Evolutionary conservation across 2,888 invertebrate genomes (phyloP).

Genomic region (Strigamia maritima): DNA sequence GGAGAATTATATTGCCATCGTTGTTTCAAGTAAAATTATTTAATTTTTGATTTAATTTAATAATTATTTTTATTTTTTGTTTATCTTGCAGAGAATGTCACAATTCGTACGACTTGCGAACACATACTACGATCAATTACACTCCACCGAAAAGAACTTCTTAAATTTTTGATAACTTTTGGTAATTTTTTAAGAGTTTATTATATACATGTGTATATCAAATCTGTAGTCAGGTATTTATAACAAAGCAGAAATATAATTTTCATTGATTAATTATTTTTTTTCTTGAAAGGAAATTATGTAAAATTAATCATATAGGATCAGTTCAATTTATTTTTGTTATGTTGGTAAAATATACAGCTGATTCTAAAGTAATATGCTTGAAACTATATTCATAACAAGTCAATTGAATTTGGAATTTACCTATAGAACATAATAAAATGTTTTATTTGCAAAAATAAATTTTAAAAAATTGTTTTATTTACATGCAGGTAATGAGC

Average conservation of each 20-base stretch:
- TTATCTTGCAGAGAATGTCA: constrained; percentile 40
- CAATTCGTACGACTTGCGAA: constrained; percentile 29
- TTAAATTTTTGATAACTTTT: neutral
- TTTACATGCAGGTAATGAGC: no score
- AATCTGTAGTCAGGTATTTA: constrained; percentile 3
- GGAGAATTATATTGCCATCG: constrained; percentile 73
- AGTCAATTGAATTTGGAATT: no score
- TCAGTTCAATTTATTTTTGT: no score
- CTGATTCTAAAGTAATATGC: no score
- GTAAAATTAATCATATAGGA: no score
- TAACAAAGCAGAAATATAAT: neutral
- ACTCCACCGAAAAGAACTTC: neutral
- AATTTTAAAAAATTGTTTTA: no score
- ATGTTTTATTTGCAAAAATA: no score
- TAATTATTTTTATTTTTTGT: constrained; percentile 10
- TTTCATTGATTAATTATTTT: neutral
- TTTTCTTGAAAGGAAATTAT: no score
- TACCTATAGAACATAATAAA: no score
- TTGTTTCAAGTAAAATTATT: constrained; percentile 65
- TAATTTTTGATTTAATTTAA: neutral
- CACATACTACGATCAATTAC: constrained; percentile 24
- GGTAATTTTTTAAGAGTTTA: neutral
- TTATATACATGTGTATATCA: neutral
- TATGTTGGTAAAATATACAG: no score
- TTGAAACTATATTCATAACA: no score